A percentile compares a stretch with the other conserved stretches of the same genome.
Conservation (phyloP, 1,140 invertebrate genomes). For the Thaumetopoea pityocampa region DNA sequence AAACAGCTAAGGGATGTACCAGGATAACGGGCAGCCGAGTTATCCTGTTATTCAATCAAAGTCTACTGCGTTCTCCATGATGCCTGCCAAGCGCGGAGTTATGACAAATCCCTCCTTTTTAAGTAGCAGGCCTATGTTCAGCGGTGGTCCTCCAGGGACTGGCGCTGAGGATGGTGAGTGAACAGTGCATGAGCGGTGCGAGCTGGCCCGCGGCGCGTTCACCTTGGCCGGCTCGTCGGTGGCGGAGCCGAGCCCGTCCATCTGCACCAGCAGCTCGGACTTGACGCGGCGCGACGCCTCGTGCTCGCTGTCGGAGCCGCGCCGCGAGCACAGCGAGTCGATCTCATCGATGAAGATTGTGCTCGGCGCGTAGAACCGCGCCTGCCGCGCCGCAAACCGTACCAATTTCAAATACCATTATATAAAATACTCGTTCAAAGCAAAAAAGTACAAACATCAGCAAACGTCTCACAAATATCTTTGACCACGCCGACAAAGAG, state of each 20-base stretch:
- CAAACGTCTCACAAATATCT: too few species aligned
- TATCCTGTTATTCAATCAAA: too few species aligned
- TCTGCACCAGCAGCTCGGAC: slow-evolving; percentile 98
- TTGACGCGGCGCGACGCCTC: slow-evolving; percentile 98
- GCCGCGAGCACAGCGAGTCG: slow-evolving; percentile 96
- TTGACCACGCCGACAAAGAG: too few species aligned
- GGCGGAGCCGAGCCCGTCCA: slow-evolving; percentile 96
- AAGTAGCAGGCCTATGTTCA: too few species aligned
- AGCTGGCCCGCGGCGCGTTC: neutral
- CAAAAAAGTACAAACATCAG: neutral
- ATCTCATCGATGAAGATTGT: slow-evolving; percentile 99
- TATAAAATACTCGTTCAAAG: neutral
- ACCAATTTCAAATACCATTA: neutral
- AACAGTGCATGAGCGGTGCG: too few species aligned
- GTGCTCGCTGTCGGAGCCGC: slow-evolving; percentile 98
- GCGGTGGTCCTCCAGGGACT: too few species aligned
- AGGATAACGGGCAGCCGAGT: too few species aligned
- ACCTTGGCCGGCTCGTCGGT: slow-evolving; percentile 80
- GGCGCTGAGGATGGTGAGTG: too few species aligned
- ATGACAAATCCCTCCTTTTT: too few species aligned
- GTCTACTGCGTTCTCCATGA: too few species aligned
- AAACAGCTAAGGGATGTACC: too few species aligned
- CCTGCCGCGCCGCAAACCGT: slow-evolving; percentile 77
- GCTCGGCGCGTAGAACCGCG: slow-evolving; percentile 98
- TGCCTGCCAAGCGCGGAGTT: too few species aligned